Conservation (phyloP, 2,888 invertebrate species). For the Tromatobia lineatoria region DNA sequence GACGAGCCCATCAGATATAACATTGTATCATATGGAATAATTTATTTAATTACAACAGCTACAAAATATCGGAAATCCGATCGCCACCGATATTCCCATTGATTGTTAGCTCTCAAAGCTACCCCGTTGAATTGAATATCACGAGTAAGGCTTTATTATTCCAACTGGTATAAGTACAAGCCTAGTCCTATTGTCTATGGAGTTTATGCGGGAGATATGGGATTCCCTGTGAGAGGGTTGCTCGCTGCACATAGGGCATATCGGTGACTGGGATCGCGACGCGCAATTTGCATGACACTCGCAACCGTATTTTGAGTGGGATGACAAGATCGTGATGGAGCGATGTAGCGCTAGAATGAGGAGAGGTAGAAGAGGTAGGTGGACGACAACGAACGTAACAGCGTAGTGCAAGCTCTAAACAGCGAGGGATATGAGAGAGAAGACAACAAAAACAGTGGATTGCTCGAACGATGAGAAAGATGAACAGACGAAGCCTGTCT, state of each 20-base stretch:
- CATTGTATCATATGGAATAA: not conserved
- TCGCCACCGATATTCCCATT: not conserved
- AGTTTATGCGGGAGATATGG: conserved; percentile 59
- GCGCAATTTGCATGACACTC: conserved; percentile 67
- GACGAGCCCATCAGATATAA: not conserved
- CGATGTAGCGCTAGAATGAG: conserved; percentile 50
- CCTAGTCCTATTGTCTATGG: conserved; percentile 61
- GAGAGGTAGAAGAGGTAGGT: conserved; percentile 8
- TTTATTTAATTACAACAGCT: conserved; percentile 10
- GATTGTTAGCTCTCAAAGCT: conserved; percentile 16
- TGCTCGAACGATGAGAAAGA: conserved; percentile 57
- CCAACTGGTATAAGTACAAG: conserved; percentile 31
- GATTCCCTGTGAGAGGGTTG: conserved; percentile 37
- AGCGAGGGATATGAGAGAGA: not conserved
- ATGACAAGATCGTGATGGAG: conserved; percentile 69
- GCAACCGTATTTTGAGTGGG: conserved; percentile 68
- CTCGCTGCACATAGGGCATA: conserved; percentile 40
- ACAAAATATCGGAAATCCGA: conserved; percentile 1
- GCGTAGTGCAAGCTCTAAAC: conserved; percentile 31
- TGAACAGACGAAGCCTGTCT: conserved; percentile 55
- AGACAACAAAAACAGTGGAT: not conserved
- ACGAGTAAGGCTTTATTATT: conserved; percentile 45
- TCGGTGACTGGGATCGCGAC: conserved; percentile 63
- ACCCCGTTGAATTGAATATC: conserved; percentile 10
- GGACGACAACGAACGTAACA: conserved; percentile 37